Percentiles rank a stretch among this genome's conserved stretches.
These are phyloP conservation scores for Pelecanoides urinatrix DNA, from an alignment of 2,113 vertebrate genomes.

Conservation along the genomic window DNA sequence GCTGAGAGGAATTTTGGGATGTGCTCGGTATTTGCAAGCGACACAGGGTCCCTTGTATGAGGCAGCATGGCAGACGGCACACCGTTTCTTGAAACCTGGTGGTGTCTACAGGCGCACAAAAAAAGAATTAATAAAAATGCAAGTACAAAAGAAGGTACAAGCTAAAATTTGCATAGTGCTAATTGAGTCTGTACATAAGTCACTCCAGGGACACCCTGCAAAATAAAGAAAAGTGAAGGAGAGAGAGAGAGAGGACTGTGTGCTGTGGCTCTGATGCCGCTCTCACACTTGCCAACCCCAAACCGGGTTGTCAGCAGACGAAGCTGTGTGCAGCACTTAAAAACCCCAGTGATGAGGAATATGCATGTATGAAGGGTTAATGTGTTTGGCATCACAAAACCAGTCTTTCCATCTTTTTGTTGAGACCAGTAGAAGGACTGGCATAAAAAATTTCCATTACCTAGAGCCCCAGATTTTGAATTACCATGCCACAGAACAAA, in stretches of 20 bases:
- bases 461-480: background rate
- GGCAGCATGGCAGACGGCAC: background rate
- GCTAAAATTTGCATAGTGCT: background rate
- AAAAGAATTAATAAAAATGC: background rate
- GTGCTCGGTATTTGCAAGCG: background rate
- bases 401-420: background rate
- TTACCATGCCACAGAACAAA: background rate
- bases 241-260: background rate
- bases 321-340: background rate
- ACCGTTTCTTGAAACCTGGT: background rate
- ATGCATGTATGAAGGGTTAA: background rate
- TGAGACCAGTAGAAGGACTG: rapidly evolving
- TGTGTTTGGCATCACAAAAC: background rate
- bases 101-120: background rate
- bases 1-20: background rate
- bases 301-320: background rate
- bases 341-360: background rate
- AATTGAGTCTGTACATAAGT: background rate
- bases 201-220: background rate
- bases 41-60: background rate
- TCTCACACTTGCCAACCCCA: background rate
- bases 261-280: background rate
- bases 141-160: background rate
- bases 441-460: background rate
- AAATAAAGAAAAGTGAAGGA: background rate